Evolutionary conservation across 2,888 invertebrate species (phyloP).

Genomic region (Pheosia gnoma): DNA sequence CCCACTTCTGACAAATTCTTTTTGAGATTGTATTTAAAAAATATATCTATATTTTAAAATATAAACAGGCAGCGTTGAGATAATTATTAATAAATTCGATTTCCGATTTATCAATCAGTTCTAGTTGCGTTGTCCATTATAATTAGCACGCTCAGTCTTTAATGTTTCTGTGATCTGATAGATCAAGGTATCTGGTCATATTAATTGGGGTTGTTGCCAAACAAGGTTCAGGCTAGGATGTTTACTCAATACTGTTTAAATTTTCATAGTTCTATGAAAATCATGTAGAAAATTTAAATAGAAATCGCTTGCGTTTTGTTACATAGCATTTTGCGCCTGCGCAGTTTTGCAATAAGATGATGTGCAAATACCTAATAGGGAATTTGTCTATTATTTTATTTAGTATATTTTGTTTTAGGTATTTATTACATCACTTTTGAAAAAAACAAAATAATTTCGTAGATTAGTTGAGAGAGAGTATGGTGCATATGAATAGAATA

Average conservation of each 20-base stretch:
- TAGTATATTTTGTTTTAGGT: no score
- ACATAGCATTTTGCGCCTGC: background rate
- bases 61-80: background rate
- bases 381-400: no score
- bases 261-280: background rate
- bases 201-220: background rate
- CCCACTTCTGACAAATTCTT: slow-evolving; percentile 88
- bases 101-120: background rate
- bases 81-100: background rate
- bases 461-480: no score
- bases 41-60: slow-evolving; percentile 6
- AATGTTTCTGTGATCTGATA: background rate
- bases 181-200: background rate
- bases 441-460: no score
- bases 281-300: slow-evolving; percentile 1
- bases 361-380: no score
- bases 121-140: background rate
- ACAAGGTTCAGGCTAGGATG: background rate
- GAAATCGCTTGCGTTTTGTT: background rate
- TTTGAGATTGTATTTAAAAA: slow-evolving; percentile 52
- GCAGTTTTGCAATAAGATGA: no score
- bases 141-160: background rate
- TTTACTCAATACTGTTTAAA: background rate
- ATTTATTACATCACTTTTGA: no score
- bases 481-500: no score